These are phyloP conservation scores for Sinocyclocheilus anophthalmus DNA, from an alignment of 2,113 vertebrate species.

Conservation along the genomic window DNA sequence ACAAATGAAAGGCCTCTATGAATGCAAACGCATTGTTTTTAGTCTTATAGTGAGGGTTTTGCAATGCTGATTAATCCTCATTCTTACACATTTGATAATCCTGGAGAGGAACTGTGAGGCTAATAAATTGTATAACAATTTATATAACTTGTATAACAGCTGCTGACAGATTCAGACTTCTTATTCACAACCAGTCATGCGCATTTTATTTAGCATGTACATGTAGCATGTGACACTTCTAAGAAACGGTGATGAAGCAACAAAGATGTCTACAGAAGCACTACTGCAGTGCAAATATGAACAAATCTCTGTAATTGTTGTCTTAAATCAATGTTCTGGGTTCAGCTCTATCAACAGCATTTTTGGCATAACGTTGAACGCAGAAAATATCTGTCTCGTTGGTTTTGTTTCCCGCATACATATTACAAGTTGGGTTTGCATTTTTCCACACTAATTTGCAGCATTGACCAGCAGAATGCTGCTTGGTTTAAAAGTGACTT, in stretches of 20 bases:
- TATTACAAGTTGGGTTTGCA: too few relatives aligned
- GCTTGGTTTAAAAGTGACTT: neutral
- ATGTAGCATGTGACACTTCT: neutral
- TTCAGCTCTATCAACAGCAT: neutral
- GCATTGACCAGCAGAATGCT: neutral
- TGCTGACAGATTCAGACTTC: neutral
- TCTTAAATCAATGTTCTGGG: neutral
- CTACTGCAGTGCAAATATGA: neutral
- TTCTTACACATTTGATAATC: neutral
- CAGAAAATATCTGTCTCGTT: neutral
- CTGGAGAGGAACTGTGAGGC: neutral
- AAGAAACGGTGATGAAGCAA: neutral
- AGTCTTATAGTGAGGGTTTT: neutral
- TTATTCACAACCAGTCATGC: neutral
- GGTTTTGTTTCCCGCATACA: too few relatives aligned
- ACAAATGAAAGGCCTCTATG: conserved; percentile 6
- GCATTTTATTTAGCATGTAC: neutral
- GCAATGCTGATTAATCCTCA: neutral
- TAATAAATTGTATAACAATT: neutral
- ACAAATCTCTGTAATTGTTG: neutral
- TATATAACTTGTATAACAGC: neutral
- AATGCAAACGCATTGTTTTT: neutral
- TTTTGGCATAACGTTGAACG: neutral
- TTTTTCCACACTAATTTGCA: neutral
- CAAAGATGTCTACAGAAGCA: neutral